Evolutionary conservation across 2,888 invertebrate species (phyloP).

Genomic region (Nycteola revayana): DNA sequence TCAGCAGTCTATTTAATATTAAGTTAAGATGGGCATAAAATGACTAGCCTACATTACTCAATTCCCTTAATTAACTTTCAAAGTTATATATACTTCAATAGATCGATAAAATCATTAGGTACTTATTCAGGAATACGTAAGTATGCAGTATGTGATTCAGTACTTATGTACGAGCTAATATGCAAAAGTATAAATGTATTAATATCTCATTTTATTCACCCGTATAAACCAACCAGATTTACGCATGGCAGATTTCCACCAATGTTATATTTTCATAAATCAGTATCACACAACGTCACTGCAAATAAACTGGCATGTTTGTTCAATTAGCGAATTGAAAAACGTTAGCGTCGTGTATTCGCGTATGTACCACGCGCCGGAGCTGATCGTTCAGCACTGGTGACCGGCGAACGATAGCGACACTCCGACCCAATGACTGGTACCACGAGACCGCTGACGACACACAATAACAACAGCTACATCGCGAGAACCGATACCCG

Average conservation of each 20-base stretch:
- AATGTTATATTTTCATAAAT: conserved; percentile 48
- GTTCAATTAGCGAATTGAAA: conserved; percentile 51
- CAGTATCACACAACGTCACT: conserved; percentile 69
- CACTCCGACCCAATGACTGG: conserved; percentile 66
- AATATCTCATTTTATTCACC: conserved; percentile 59
- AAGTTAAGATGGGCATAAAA: too few species aligned
- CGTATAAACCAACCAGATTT: conserved; percentile 44
- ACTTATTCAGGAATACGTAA: conserved; percentile 37
- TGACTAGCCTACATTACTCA: too few species aligned
- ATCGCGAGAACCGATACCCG: conserved; percentile 34
- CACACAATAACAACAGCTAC: conserved; percentile 36
- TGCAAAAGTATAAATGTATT: too few species aligned
- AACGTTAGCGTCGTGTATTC: conserved; percentile 37
- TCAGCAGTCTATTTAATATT: too few species aligned
- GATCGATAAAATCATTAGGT: conserved; percentile 39
- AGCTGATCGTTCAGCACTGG: conserved; percentile 73
- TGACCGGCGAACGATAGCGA: conserved; percentile 76
- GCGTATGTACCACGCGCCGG: conserved; percentile 65
- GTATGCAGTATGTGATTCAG: conserved; percentile 34
- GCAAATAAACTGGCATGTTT: conserved; percentile 62
- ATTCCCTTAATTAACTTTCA: too few species aligned
- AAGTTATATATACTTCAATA: too few species aligned
- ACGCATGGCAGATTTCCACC: conserved; percentile 52
- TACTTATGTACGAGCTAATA: conserved; percentile 36
- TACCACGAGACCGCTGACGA: conserved; percentile 58